phyloP scores from a whole-genome alignment of 2,888 invertebrate species.

The Philaethria dido region DNA sequence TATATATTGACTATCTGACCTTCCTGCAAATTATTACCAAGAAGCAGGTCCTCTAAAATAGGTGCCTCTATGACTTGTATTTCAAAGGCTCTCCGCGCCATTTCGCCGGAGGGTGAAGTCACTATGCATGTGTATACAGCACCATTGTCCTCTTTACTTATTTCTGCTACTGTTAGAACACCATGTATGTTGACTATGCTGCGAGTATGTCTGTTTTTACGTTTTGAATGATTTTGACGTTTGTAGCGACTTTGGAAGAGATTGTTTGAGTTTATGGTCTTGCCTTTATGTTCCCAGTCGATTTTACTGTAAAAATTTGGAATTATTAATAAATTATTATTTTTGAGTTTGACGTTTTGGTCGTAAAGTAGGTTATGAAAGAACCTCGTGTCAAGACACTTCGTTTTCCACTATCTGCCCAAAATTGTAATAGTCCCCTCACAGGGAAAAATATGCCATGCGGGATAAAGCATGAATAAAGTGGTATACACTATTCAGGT shows the following conservation, averaged over 20 bases:
- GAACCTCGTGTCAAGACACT: too few species aligned
- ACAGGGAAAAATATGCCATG: too few species aligned
- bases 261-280: conserved; percentile 64
- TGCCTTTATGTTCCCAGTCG: conserved; percentile 77
- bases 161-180: conserved; percentile 84
- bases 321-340: too few species aligned
- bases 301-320: conserved; percentile 73
- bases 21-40: conserved; percentile 92
- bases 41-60: conserved; percentile 90
- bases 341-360: too few species aligned
- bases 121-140: conserved; percentile 92
- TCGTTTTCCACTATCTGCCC: too few species aligned
- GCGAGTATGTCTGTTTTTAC: conserved; percentile 55
- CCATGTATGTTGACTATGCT: conserved; percentile 79
- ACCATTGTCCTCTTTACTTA: conserved; percentile 87
- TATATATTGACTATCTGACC: conserved; percentile 93
- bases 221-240: conserved; percentile 53
- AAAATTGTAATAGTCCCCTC: too few species aligned
- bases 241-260: conserved; percentile 71
- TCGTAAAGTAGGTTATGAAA: too few species aligned
- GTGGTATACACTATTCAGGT: too few species aligned
- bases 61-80: conserved; percentile 90
- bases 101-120: conserved; percentile 87
- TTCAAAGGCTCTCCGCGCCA: conserved; percentile 83
- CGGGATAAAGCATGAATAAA: too few species aligned